Conservation (phyloP, 1,140 invertebrate genomes). For the Spodoptera frugiperda region DNA sequence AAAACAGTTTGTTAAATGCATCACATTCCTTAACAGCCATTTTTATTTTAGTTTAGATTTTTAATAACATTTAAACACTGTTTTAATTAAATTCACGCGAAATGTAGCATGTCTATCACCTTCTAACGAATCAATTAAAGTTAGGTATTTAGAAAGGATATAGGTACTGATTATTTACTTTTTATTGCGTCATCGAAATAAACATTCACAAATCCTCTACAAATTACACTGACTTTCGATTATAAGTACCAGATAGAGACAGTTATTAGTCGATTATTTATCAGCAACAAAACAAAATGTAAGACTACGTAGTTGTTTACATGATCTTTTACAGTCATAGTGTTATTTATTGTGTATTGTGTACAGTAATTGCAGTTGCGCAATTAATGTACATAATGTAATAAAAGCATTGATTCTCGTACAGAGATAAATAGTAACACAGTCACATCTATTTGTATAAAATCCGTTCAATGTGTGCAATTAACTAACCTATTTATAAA, state of each 20-base stretch:
- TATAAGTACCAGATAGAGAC: not conserved
- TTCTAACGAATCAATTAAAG: no score
- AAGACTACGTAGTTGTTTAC: slow-evolving; percentile 21
- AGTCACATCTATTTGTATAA: not conserved
- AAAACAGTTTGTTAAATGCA: no score
- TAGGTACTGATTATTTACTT: no score
- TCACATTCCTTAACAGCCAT: no score
- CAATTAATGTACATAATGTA: slow-evolving; percentile 14
- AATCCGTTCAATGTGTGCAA: not conserved
- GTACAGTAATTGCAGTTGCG: slow-evolving; percentile 21
- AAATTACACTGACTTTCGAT: not conserved
- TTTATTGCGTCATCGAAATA: not conserved
- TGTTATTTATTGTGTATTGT: slow-evolving; percentile 32
- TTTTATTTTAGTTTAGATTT: no score
- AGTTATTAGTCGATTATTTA: not conserved
- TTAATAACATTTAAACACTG: no score
- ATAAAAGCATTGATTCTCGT: slow-evolving; percentile 44
- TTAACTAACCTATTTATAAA: not conserved
- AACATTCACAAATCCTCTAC: not conserved
- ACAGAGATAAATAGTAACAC: slow-evolving; percentile 9
- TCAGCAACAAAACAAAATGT: not conserved
- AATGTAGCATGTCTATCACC: no score
- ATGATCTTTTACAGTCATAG: slow-evolving; percentile 16
- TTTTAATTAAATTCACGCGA: no score
- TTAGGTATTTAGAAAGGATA: no score